phyloP scores from a whole-genome alignment of 2,113 vertebrate genomes.

The Grus americana region DNA sequence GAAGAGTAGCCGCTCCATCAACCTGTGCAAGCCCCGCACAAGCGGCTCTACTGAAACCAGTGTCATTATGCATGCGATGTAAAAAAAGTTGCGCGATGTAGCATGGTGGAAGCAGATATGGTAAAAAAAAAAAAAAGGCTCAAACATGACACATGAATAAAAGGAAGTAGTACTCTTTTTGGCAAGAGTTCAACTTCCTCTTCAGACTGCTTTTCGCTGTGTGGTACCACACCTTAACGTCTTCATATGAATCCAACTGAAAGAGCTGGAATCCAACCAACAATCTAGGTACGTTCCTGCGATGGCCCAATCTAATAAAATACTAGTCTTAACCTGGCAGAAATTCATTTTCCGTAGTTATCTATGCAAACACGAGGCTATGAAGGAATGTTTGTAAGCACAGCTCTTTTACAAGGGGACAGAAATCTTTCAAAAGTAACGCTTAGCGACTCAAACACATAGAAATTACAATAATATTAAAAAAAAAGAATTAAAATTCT shows the following conservation, averaged over 20 bases:
- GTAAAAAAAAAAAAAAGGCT: neutral
- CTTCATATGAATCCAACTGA: neutral
- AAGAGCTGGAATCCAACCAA: neutral
- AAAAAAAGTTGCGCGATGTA: accelerated
- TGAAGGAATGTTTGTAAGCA: neutral
- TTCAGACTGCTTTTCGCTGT: neutral
- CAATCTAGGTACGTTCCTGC: neutral
- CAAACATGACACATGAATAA: neutral
- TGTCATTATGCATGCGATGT: accelerated
- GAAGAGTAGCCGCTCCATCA: neutral
- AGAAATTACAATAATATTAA: neutral
- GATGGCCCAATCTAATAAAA: neutral
- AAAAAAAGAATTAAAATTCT: neutral
- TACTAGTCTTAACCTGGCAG: neutral
- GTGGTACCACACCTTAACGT: slow-evolving; percentile 28
- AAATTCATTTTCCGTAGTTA: neutral
- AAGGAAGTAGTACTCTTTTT: neutral
- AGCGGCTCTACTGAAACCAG: neutral
- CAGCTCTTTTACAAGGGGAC: neutral
- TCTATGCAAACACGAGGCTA: neutral
- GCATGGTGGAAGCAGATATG: neutral
- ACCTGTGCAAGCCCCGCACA: accelerated
- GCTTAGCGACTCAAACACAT: neutral
- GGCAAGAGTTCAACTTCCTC: slow-evolving; percentile 25
- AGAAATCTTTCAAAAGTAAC: neutral